Evolutionary conservation across 2,888 invertebrate genomes (phyloP).

Genomic region (Amitus sp.): DNA sequence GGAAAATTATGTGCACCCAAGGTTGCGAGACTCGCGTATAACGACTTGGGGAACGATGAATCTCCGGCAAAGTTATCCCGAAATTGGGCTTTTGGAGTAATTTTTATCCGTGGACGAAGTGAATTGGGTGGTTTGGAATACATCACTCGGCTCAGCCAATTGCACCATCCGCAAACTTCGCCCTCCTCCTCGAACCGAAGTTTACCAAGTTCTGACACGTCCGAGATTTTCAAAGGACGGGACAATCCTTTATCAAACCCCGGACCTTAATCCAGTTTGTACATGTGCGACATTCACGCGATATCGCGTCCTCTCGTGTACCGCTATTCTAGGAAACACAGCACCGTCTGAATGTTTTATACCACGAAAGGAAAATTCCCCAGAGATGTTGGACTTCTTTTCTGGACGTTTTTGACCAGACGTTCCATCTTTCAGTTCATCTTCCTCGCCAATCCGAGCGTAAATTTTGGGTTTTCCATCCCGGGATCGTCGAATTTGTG

Average conservation of each 20-base stretch:
- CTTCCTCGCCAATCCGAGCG: too few relatives aligned
- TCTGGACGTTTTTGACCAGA: too few relatives aligned
- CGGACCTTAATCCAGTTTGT: background rate
- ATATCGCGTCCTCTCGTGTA: background rate
- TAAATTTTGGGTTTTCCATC: too few relatives aligned
- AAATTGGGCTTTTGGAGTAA: background rate
- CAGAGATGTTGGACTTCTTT: too few relatives aligned
- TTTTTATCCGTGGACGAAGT: too few relatives aligned
- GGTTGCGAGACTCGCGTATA: constrained; percentile 1
- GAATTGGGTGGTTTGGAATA: too few relatives aligned
- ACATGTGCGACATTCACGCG: background rate
- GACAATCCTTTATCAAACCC: background rate
- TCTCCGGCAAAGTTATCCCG: background rate
- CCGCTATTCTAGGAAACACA: too few relatives aligned
- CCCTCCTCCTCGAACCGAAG: background rate
- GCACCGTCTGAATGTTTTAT: too few relatives aligned
- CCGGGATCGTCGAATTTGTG: too few relatives aligned
- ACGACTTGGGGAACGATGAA: constrained; percentile 7
- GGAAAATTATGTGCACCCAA: constrained; percentile 20
- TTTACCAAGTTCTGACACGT: constrained; percentile 3
- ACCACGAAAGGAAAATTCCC: too few relatives aligned
- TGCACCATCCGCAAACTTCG: constrained; percentile 2
- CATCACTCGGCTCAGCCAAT: constrained; percentile 1
- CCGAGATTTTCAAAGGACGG: background rate
- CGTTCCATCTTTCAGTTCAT: too few relatives aligned